Evolutionary conservation across 2,797 vertebrate genomes (phyloP).

Genomic region (Peromyscus attwateri): DNA sequence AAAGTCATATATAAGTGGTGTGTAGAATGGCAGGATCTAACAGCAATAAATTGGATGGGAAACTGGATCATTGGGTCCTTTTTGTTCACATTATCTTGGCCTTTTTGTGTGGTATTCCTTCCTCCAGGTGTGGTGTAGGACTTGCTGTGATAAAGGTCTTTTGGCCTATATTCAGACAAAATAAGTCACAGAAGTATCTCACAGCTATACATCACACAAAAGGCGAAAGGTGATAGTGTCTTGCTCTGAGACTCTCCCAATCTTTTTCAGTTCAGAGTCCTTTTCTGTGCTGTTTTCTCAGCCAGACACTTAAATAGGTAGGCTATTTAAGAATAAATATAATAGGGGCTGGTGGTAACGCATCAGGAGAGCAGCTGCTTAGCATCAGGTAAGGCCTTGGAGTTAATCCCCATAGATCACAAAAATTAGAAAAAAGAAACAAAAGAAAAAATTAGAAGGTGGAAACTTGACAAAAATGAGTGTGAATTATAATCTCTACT

Average conservation of each 20-base stretch:
- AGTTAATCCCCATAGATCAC: no score
- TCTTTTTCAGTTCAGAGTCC: neutral
- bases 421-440: neutral
- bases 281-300: neutral
- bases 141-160: neutral
- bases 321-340: neutral
- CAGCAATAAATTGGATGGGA: neutral
- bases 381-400: neutral
- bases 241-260: neutral
- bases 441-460: neutral
- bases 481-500: neutral
- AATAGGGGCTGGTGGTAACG: neutral
- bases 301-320: neutral
- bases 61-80: neutral
- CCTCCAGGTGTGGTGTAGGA: neutral
- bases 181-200: neutral
- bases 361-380: neutral
- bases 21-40: neutral
- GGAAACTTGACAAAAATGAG: neutral
- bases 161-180: neutral
- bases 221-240: neutral
- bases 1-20: neutral
- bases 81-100: neutral
- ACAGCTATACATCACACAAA: neutral
- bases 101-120: neutral